Base-by-base conservation (phyloP, 2,797 vertebrate genomes). In the Chiloscyllium punctatum region DNA sequence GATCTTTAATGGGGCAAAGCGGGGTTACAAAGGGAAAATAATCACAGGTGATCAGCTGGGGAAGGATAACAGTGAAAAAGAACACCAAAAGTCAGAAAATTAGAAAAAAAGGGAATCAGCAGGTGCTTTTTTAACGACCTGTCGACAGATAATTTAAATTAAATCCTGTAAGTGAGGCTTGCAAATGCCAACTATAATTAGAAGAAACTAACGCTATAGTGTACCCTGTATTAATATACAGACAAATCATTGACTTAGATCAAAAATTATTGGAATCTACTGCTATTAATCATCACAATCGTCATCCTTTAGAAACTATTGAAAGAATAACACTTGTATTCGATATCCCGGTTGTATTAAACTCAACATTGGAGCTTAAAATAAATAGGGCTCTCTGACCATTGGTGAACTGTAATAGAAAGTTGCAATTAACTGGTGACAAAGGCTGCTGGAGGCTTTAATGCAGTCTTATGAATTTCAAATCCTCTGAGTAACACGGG, bases 71-170 rank as follows among this genome's bases (percentile, higher is more conserved):
- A 0, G 62, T 92, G 90, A 92, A 92, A 94, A 74, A 37, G 69
- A 94, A 92, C 90, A 91, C 68, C 92, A 42, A 71, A 62, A 68
- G 92, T 91, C 88, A 94, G 94, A 74, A 74, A 51, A 94, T 94
- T 94, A 15, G 51, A 68, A 72, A 42, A 42, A 94, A 13, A 72
- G 30, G 11, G 72, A 77, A 71, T 71, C 68, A 33, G 6, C 92
- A 94, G 92, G 42, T 94, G 92, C 69, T 71, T 42, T 51, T 94
- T 94, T 71, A 27, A 69, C 71, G 92, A 72, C 37, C 92, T 27
- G n/a, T 23, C 37, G 90, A 7, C 23, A 94, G 68, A 94, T 69
- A 94, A 94, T 74, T 94, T 33, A 94, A 74, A 53, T 27, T 69
- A 48, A 92, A 69, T 25, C 18, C 27, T 33, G 51, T 13, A 27